Base-by-base conservation (phyloP, 2,888 invertebrate genomes). In the Drosophila mayaguana region DNA sequence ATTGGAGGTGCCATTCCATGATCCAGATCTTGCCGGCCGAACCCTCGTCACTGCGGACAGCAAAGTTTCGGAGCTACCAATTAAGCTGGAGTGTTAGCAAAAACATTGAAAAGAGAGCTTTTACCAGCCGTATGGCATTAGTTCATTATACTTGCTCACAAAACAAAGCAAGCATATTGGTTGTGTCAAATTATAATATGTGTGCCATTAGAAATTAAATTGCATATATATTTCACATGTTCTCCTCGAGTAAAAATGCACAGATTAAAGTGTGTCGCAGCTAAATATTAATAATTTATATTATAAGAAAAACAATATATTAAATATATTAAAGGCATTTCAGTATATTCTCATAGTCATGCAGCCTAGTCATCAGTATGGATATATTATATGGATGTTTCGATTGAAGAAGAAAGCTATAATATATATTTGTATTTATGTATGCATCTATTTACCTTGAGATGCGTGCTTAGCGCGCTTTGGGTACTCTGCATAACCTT, bases 21-120 rank as follows among this genome's bases (percentile, higher is more conserved):
- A 65, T 61, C 50, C 63, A 57, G 62, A 73, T 79, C 65, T 75
- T 75, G 71, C 67, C 70, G 73, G 66, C 73, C 72, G 63, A 77
- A 89, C 89, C 89, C 81, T 86, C 80, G 76, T 87, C 90, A 90
- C 62, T 65, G 63, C 18, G 11, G 65, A 46, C 45, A 18, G 32
- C 28, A 22, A 42, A 62, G 20, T 54, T 70, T 59, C 20, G 18
- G 34, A 65, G 54, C 59, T 62, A 32, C 57, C 63, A 81, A 80
- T 70, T 65, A 76, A 53, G 48, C 72, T 12, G 6, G 25, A 56
- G 48, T 48, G 9, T 50, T 55, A 28, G 43, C 2, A 34, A 59
- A 48, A 20, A 14, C 18, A 50, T 20, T 50, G 50, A 32, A 36
- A 22, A 46, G 16, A 34, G 48, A 48, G 16, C 16, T 40, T 70